Evolutionary conservation across 37 sponge, comb jelly and placozoan species (phyloP).

Genomic region (Dysidea cf. avara): DNA sequence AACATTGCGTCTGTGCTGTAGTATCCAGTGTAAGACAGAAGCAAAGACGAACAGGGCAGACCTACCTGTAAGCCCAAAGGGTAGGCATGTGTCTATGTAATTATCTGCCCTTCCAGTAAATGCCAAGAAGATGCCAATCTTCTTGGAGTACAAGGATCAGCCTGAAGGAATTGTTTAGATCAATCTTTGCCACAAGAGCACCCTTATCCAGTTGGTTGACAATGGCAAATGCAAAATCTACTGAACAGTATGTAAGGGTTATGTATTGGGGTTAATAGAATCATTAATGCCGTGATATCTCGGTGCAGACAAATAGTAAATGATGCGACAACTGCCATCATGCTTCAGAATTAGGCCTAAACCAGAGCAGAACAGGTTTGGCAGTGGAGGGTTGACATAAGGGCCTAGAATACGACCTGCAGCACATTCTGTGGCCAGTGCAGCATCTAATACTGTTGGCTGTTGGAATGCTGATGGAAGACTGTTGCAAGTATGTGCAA

Average conservation of each 20-base stretch:
- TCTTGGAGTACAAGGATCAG: conserved; percentile 11
- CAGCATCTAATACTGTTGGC: no score
- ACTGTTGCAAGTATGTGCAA: no score
- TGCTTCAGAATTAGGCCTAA: no score
- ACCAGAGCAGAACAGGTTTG: no score
- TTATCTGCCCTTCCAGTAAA: no score
- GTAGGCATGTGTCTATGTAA: conserved; percentile 32
- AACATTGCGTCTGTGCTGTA: background rate
- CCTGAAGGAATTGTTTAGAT: conserved; percentile 41
- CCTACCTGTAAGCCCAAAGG: conserved; percentile 22
- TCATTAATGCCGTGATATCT: conserved; percentile 53
- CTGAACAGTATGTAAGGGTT: no score
- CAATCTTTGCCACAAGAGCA: conserved; percentile 31
- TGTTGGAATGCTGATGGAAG: no score
- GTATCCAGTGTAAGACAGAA: conserved; percentile 19
- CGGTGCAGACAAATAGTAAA: no score
- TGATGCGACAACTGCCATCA: no score
- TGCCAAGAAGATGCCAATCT: conserved; percentile 49
- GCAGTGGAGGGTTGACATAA: no score
- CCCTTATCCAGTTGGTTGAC: background rate
- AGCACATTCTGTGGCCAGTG: no score
- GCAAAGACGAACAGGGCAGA: conserved; percentile 15
- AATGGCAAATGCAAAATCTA: conserved; percentile 5
- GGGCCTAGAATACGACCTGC: no score
- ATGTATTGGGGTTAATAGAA: conserved; percentile 6